Base-by-base conservation (phyloP, 2,797 vertebrate species). In the Prunella strophiata region DNA sequence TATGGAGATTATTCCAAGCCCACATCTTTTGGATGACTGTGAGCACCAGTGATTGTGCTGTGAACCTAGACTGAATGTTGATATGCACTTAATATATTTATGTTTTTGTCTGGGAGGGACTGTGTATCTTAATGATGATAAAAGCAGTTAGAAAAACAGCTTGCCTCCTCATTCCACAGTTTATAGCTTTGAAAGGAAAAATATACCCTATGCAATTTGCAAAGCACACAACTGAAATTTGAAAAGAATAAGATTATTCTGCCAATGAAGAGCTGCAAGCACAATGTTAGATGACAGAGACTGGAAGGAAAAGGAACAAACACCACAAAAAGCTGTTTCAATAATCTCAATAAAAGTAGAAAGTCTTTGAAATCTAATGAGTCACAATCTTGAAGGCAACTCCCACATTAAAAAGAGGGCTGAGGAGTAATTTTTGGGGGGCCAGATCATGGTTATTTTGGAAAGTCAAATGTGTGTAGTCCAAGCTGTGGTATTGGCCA, bases 121-220 rank as follows among this genome's bases (percentile, higher is more conserved):
- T 61, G 20, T 38, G 48, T 82, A 79, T 83, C 61, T 61, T 93
- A 91, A 94, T 63, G 65, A 63, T 66, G 40, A 91, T 57, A 89
- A 85, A 92, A 83, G 34, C 75, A 83, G 63, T 66, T 89, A 82
- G 47, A 79, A 87, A 94, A 91, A 48, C 80, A 87, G 74, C 82
- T 94, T 90, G n/a, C 36, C 77, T 76, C 40, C 71, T 57, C n/a
- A 55, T 87, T 82, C 59, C 36, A 72, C 26, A 62, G 30, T 75
- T 90, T 81, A 88, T 43, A 73, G 30, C 18, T 85, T 70, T 58
- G 81, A 94, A 91, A 80, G 54, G 21, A 78, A 89, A 96, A 82
- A 75, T 54, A 65, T 79, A 48, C 70, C 45, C 74, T 52, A 32
- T 67, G 81, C 67, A 62, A 92, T 89, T 92, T 93, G 27, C 27